These are phyloP conservation scores for Astyanax mexicanus DNA, from an alignment of 2,797 vertebrate genomes.

Conservation along the genomic window DNA sequence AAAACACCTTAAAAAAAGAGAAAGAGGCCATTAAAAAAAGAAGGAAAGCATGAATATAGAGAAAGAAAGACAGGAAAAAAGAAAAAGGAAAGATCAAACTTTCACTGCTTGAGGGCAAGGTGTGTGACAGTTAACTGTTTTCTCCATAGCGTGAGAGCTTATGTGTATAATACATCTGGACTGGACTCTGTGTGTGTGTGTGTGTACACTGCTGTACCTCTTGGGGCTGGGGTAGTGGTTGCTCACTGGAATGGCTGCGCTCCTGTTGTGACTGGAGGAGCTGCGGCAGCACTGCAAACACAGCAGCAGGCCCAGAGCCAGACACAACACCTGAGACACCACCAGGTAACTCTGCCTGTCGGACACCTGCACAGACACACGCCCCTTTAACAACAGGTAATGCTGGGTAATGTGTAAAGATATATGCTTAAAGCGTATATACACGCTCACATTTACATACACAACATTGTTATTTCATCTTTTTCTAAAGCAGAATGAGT, in stretches of 20 bases:
- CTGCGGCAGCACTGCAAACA: constrained; percentile 91
- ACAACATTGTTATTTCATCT: too few species aligned
- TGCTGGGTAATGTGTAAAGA: too few species aligned
- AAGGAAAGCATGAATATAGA: background rate
- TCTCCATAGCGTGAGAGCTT: background rate
- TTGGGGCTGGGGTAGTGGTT: constrained; percentile 97
- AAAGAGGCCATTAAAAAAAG: background rate
- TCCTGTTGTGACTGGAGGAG: constrained; percentile 72
- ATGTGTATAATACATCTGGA: background rate
- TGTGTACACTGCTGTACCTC: constrained; percentile 77
- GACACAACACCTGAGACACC: constrained; percentile 88
- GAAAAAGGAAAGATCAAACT: constrained; percentile 1
- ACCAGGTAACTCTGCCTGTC: constrained; percentile 94
- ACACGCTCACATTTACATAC: too few species aligned
- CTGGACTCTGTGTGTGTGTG: constrained; percentile 8
- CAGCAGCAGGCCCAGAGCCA: constrained; percentile 88
- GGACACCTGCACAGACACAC: constrained; percentile 82
- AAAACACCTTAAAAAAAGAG: constrained; percentile 85
- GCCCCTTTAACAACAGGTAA: background rate
- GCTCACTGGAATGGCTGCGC: constrained; percentile 86
- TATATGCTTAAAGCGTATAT: too few species aligned
- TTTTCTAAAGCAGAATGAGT: too few species aligned
- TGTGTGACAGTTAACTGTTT: background rate
- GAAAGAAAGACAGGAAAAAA: background rate
- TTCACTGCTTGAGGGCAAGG: background rate